A percentile compares a stretch with the other conserved stretches of the same genome.
phyloP scores from a whole-genome alignment of 2,888 invertebrate genomes.

The Luffia ferchaultella region DNA sequence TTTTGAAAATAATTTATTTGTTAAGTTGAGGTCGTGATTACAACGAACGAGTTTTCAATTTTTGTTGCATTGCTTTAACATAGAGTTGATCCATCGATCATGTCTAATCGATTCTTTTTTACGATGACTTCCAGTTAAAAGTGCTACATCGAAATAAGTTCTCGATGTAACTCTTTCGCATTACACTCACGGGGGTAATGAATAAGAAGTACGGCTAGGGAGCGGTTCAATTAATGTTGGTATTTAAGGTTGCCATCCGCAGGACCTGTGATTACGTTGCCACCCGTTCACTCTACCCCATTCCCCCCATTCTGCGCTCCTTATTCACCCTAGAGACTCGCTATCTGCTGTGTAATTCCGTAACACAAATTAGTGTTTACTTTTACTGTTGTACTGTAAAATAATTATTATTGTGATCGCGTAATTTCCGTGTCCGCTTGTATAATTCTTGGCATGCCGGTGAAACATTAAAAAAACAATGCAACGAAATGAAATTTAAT shows the following conservation, averaged over 20 bases:
- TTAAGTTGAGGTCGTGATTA: not conserved
- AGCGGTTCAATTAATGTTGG: conserved; percentile 64
- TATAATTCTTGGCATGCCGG: too few relatives aligned
- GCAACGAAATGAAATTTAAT: too few relatives aligned
- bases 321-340: not conserved
- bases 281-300: conserved; percentile 25
- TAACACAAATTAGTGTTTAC: not conserved
- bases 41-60: not conserved
- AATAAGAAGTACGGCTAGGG: conserved; percentile 23
- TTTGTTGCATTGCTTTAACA: not conserved
- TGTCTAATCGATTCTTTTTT: not conserved
- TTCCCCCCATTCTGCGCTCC: not conserved
- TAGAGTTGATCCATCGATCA: not conserved
- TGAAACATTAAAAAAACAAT: too few relatives aligned
- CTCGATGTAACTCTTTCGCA: not conserved
- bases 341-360: not conserved
- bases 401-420: not conserved
- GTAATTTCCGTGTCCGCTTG: not conserved
- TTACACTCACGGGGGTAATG: not conserved
- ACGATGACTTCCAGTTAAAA: conserved; percentile 31
- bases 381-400: not conserved
- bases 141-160: conserved; percentile 25
- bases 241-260: conserved; percentile 60
- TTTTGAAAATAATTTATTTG: not conserved
- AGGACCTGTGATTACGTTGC: conserved; percentile 54